Evolutionary conservation across 2,888 invertebrate genomes (phyloP), one percentile per base, ranked within the genome.

Genomic region (Drosophila fulvimacula): DNA sequence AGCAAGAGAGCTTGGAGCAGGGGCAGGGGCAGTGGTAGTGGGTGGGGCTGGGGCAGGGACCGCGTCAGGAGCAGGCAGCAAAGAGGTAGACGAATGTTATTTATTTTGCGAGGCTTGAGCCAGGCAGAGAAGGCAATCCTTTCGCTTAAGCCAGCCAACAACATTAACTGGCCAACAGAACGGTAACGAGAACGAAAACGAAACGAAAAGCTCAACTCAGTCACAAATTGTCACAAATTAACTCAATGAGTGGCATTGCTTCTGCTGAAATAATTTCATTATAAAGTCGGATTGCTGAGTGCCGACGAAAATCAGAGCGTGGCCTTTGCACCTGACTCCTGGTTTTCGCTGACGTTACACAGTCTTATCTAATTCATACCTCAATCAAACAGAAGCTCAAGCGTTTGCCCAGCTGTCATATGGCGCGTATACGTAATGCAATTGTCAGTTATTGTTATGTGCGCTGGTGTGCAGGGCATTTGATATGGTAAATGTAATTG

Each of bases 201-300:
- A n/a, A n/a, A n/a, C n/a, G 51, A 65, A 76, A 82, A 76, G 57
- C 74, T 69, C 82, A 69, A 69, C 87, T 72, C 53, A 32, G 48
- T 59, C 75, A 61, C 70, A 76, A 76, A 75, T 79, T 84, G 79
- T 77, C 75, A 62, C 88, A 89, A 85, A 85, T 89, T 77, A 85
- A 89, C 85, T 82, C 74, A 76, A 82, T 73, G 88, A 88, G 82
- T 69, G 69, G 41, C 86, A 71, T 68, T 67, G 66, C 72, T 82
- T 73, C 71, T 66, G 59, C 66, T 64, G 67, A 73, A 74, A 80
- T 88, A 89, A 90, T 89, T 89, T 60, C 82, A 90, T 89, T 87
- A 80, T 72, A 69, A 36, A 52, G 62, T 46, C 56, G 27, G 58
- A 60, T 60, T 55, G 27, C 34, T 38, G 48, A 69, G 39, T 21